Evolutionary conservation across 2,113 vertebrate species (phyloP).

Genomic region (Gambusia holbrooki): DNA sequence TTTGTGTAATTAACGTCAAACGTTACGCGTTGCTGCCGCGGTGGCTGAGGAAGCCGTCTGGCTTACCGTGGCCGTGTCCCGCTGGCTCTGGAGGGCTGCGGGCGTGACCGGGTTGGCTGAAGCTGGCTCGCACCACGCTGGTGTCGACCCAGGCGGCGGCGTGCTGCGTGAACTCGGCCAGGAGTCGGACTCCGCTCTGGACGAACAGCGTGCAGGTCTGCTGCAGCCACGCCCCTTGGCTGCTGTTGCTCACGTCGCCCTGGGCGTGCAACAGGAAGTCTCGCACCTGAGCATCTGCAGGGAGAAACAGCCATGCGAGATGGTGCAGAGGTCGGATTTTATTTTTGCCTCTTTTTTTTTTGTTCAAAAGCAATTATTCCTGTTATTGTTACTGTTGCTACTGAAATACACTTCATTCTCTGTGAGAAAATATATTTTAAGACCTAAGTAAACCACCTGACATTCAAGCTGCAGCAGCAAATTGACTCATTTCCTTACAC

Average conservation of each 20-base stretch:
- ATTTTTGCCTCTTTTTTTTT: background rate
- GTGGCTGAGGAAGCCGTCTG: constrained; percentile 42
- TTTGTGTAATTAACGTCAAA: too few relatives aligned
- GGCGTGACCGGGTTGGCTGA: constrained; percentile 72
- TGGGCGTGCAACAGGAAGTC: constrained; percentile 70
- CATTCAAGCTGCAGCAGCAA: background rate
- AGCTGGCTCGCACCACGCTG: constrained; percentile 80
- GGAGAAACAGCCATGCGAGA: background rate
- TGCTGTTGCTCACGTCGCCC: constrained; percentile 58
- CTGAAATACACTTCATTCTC: too few relatives aligned
- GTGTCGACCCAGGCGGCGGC: constrained; percentile 81
- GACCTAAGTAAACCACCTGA: too few relatives aligned
- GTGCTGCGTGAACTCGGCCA: constrained; percentile 72
- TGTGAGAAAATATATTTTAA: too few relatives aligned
- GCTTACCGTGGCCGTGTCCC: constrained; percentile 53
- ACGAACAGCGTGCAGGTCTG: constrained; percentile 84
- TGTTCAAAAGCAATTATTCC: background rate
- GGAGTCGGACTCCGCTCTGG: constrained; percentile 73
- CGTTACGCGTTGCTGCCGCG: background rate
- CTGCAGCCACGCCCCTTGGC: constrained; percentile 70
- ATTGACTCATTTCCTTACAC: background rate
- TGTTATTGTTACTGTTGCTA: background rate
- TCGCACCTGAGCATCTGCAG: constrained; percentile 80
- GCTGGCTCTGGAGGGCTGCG: constrained; percentile 45
- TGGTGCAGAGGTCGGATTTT: too few relatives aligned